phyloP scores from a whole-genome alignment of 1,140 invertebrate genomes.

The Nephila pilipes region DNA sequence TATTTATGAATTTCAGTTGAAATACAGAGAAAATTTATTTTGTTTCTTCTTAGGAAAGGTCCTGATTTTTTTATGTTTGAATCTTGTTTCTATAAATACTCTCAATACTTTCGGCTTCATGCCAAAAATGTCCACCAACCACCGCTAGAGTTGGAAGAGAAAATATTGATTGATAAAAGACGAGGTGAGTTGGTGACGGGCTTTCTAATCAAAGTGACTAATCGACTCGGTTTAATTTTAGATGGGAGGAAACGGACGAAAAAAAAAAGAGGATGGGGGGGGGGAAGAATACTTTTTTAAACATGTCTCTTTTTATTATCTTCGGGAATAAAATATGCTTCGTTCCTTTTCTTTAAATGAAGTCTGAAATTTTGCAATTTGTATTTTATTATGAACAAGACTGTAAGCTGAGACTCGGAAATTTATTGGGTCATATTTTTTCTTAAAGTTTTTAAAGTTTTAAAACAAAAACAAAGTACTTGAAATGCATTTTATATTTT shows the following conservation, averaged over 20 bases:
- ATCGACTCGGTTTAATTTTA: constrained; percentile 58
- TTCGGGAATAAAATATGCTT: not conserved
- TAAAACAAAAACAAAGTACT: too few relatives aligned
- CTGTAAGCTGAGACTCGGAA: too few relatives aligned
- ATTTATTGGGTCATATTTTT: too few relatives aligned
- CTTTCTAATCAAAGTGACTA: constrained; percentile 57
- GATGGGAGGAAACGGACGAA: not conserved
- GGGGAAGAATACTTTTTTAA: not conserved
- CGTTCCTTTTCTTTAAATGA: not conserved
- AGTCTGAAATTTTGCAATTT: not conserved
- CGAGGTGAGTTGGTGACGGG: constrained; percentile 30
- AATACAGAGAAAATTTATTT: constrained; percentile 32
- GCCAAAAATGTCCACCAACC: not conserved
- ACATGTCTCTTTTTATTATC: constrained; percentile 25
- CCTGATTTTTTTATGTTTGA: not conserved
- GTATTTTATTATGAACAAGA: too few relatives aligned
- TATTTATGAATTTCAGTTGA: constrained; percentile 28
- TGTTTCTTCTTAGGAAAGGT: not conserved
- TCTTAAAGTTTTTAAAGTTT: too few relatives aligned
- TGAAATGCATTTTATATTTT: too few relatives aligned
- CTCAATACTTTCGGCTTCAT: not conserved
- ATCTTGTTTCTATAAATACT: constrained; percentile 51
- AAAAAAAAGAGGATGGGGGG: not conserved
- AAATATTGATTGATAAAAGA: constrained; percentile 38
- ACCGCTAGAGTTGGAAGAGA: not conserved